Percentiles rank a stretch among this genome's conserved stretches.
These are phyloP conservation scores for Abscondita cerata DNA, from an alignment of 2,888 invertebrate species.

Conservation along the genomic window DNA sequence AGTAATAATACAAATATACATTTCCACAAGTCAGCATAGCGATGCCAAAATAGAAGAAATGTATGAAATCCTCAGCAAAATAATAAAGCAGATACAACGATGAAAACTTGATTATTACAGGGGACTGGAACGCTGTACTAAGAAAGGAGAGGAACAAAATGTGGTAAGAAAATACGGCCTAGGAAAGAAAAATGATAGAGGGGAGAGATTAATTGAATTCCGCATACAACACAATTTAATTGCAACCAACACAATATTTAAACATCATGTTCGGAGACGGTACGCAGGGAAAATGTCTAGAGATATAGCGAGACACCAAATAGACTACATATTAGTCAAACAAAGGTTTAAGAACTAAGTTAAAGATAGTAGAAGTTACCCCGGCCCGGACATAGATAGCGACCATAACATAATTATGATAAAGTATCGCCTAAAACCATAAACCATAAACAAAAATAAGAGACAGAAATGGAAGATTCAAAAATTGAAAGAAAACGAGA, in stretches of 20 bases:
- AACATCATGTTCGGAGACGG: slow-evolving; percentile 4
- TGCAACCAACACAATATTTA: not conserved
- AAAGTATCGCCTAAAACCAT: not conserved
- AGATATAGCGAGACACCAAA: not conserved
- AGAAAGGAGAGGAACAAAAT: no score
- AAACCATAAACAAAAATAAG: slow-evolving; percentile 2
- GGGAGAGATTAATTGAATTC: no score
- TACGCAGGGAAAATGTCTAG: slow-evolving; percentile 7
- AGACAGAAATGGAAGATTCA: slow-evolving; percentile 1
- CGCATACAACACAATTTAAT: no score
- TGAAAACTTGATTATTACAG: no score
- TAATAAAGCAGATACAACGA: no score
- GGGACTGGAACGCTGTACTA: no score
- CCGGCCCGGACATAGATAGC: not conserved
- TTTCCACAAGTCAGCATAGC: no score
- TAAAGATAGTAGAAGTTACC: not conserved
- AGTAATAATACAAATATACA: no score
- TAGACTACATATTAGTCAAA: slow-evolving; percentile 6
- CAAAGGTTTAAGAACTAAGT: slow-evolving; percentile 2
- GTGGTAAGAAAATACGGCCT: no score
- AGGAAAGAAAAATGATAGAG: no score
- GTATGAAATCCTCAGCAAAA: no score
- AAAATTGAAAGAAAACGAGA: not conserved
- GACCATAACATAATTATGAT: slow-evolving; percentile 4
- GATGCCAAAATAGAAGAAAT: no score